Conservation (phyloP, 2,797 vertebrate species). For the Phrynocephalus vlangalii region DNA sequence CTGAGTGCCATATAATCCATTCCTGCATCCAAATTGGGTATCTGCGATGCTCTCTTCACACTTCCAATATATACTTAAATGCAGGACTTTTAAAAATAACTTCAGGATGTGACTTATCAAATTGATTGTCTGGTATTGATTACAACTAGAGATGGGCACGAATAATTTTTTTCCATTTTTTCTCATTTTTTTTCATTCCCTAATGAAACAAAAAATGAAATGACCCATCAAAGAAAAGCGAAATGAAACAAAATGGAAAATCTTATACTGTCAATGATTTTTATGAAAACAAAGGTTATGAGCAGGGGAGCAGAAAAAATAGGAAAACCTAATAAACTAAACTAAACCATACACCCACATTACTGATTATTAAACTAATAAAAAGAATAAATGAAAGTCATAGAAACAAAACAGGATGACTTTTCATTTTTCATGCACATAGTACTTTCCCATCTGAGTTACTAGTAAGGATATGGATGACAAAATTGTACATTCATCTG, state of each 20-base stretch:
- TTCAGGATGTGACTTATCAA: slow-evolving; percentile 37
- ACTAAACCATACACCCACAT: background rate
- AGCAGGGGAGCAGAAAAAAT: background rate
- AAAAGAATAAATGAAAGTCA: background rate
- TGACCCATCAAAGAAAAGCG: too few species aligned
- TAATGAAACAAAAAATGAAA: too few species aligned
- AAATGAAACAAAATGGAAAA: too few species aligned
- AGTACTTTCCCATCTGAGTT: background rate
- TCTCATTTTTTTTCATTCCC: too few species aligned
- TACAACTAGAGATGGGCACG: too few species aligned
- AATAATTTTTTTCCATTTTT: too few species aligned
- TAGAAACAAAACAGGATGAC: background rate
- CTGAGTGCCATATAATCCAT: too few species aligned
- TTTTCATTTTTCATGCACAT: background rate
- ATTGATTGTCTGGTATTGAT: too few species aligned
- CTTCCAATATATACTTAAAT: too few species aligned
- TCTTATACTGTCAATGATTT: background rate
- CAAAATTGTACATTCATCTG: background rate
- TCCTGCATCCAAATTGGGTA: too few species aligned
- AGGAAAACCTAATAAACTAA: background rate
- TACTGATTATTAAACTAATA: background rate
- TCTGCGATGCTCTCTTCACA: too few species aligned
- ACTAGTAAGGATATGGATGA: background rate
- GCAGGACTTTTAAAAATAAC: slow-evolving; percentile 40
- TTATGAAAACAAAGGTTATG: slow-evolving; percentile 6